Evolutionary conservation across 2,888 invertebrate species (phyloP).

Genomic region (Drosophila parthenogenetica): DNA sequence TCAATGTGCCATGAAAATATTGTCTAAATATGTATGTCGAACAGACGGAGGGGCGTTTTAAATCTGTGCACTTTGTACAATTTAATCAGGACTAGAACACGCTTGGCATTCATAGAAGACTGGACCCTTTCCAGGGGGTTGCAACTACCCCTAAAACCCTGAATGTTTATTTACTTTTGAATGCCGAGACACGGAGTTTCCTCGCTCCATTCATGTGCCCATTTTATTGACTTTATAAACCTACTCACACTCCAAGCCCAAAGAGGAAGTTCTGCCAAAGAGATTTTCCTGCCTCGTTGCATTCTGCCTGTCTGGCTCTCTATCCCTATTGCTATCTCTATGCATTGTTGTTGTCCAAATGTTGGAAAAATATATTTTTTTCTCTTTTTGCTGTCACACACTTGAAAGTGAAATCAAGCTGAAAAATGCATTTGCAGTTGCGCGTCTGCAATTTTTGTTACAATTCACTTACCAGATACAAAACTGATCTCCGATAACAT

Average conservation of each 20-base stretch:
- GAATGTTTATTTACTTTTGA: constrained; percentile 58
- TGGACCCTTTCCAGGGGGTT: constrained; percentile 19
- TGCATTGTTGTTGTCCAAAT: constrained; percentile 75
- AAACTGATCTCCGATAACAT: constrained; percentile 94
- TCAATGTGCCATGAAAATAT: constrained; percentile 52
- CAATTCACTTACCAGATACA: constrained; percentile 88
- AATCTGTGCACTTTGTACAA: constrained; percentile 67
- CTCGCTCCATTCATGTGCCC: constrained; percentile 35
- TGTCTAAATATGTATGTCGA: constrained; percentile 44
- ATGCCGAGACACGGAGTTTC: constrained; percentile 29
- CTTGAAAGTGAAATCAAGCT: constrained; percentile 84
- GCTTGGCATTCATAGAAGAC: constrained; percentile 38
- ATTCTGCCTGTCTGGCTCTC: constrained; percentile 15
- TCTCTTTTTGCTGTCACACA: constrained; percentile 60
- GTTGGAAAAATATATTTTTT: constrained; percentile 71
- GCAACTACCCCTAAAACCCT: constrained; percentile 57
- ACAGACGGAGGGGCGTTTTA: constrained; percentile 15
- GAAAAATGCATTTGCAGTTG: constrained; percentile 80
- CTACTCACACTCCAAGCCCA: constrained; percentile 6
- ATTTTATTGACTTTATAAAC: constrained; percentile 67
- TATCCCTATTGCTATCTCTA: too few species aligned
- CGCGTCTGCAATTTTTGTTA: constrained; percentile 53
- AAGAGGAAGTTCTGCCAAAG: constrained; percentile 32
- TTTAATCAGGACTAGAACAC: constrained; percentile 66
- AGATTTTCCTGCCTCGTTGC: constrained; percentile 41